phyloP scores from a whole-genome alignment of 1,140 invertebrate species.

The Bilobella aurantiaca region DNA sequence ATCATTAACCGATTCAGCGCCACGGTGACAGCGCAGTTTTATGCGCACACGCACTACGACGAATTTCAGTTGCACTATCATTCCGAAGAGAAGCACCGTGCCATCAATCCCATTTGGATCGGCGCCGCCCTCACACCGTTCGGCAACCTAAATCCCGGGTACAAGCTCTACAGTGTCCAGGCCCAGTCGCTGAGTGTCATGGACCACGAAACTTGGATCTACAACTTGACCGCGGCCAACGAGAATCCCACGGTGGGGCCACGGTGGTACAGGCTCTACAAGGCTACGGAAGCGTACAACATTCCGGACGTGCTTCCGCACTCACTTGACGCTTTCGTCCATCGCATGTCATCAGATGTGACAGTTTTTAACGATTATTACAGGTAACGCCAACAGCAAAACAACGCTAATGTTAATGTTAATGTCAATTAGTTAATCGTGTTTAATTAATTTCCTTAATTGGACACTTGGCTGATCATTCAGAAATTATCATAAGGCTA shows the following conservation, averaged over 20 bases:
- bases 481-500: conserved; percentile 35
- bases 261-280: conserved; percentile 42
- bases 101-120: conserved; percentile 40
- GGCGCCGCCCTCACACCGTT: conserved; percentile 47
- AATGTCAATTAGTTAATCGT: neutral
- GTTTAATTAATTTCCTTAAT: too few species aligned
- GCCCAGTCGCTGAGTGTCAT: conserved; percentile 40
- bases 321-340: conserved; percentile 24
- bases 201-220: conserved; percentile 50
- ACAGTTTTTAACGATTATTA: conserved; percentile 22
- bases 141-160: conserved; percentile 50
- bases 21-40: conserved; percentile 34
- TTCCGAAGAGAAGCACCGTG: conserved; percentile 2
- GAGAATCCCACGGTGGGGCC: conserved; percentile 35
- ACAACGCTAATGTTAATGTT: neutral
- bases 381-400: conserved; percentile 7
- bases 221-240: conserved; percentile 49
- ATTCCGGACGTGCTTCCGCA: conserved; percentile 26
- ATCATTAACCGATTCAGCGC: conserved; percentile 37
- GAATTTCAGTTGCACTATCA: conserved; percentile 41
- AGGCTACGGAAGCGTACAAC: conserved; percentile 31
- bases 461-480: too few species aligned
- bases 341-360: conserved; percentile 24
- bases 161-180: conserved; percentile 52
- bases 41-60: conserved; percentile 44